Evolutionary conservation across 2,888 invertebrate genomes (phyloP), one percentile per base, ranked within the genome.

Genomic region (Chirona hameri): DNA sequence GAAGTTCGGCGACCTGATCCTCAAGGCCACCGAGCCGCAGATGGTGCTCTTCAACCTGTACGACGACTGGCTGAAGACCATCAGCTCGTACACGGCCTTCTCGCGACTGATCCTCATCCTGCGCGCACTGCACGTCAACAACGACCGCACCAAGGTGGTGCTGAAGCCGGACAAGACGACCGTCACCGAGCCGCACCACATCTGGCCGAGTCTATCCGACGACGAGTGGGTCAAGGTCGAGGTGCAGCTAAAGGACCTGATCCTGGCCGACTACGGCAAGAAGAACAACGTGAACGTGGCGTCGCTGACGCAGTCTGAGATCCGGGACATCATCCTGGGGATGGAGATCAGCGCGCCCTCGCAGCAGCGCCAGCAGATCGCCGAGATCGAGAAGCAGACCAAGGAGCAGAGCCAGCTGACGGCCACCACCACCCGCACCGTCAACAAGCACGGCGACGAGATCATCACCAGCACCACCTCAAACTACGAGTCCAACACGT

Each of bases 221-320:
- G 99, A 99, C 86, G 99, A 99, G 89, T 99, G 99, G 99, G 98
- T 99, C 88, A 99, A 99, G 89, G 97, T 98, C 79, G 99, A 99
- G 89, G 96, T 99, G 52, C 97, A 98, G 87, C 91, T 99, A 39
- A 99, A 99, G 88, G 99, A 99, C 89, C 92, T 99, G 84, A 99
- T 99, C 87, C 90, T 99, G 82, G 99, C 99, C 80, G 99, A 99
- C 90, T 99, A 99, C 86, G 99, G 99, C 87, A 99, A 99, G 90
- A 99, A 99, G 91, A 99, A 99, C 90, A 99, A 98, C 87, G 99
- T 99, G 0, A 99, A 99, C 88, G 99, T 99, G 0, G 99, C 98
- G 0, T 99, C 99, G 0, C 91, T 99, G 72, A 99, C 99, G 0
- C 99, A 99, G 88, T 99, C 98, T 0, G 99, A 99, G 90, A 99